Conservation (phyloP, 2,888 invertebrate genomes). For the Cheilosia soror region DNA sequence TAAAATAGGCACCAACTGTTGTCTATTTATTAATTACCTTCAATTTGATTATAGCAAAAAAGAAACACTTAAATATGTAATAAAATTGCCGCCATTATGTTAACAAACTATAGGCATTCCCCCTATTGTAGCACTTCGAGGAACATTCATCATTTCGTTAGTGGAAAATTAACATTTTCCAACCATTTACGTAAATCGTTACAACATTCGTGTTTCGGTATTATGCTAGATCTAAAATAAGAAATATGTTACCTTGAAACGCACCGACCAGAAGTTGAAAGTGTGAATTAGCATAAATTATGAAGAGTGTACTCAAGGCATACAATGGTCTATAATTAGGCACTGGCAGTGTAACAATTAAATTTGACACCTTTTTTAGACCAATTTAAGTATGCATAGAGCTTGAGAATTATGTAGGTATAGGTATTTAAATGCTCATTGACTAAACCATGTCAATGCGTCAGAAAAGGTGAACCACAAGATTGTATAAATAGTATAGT, state of each 20-base stretch:
- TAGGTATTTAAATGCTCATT: background rate
- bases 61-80: no score
- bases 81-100: no score
- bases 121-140: background rate
- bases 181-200: slow-evolving; percentile 44
- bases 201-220: slow-evolving; percentile 47
- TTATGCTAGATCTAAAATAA: slow-evolving; percentile 17
- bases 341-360: slow-evolving; percentile 33
- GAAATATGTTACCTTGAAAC: slow-evolving; percentile 39
- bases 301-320: slow-evolving; percentile 16
- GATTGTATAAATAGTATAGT: no score
- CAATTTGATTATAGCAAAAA: no score
- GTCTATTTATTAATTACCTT: no score
- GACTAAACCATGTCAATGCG: no score
- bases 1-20: no score
- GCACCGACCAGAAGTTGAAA: slow-evolving; percentile 9
- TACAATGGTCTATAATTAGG: slow-evolving; percentile 25
- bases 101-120: background rate
- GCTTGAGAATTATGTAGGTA: slow-evolving; percentile 1
- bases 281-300: slow-evolving; percentile 50
- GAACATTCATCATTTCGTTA: slow-evolving; percentile 28
- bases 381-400: background rate
- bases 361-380: slow-evolving; percentile 36
- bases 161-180: slow-evolving; percentile 44
- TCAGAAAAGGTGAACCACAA: no score